A percentile compares a stretch with the other conserved stretches of the same genome.
phyloP scores from a whole-genome alignment of 2,113 vertebrate genomes.

The Entomyzon cyanotis region DNA sequence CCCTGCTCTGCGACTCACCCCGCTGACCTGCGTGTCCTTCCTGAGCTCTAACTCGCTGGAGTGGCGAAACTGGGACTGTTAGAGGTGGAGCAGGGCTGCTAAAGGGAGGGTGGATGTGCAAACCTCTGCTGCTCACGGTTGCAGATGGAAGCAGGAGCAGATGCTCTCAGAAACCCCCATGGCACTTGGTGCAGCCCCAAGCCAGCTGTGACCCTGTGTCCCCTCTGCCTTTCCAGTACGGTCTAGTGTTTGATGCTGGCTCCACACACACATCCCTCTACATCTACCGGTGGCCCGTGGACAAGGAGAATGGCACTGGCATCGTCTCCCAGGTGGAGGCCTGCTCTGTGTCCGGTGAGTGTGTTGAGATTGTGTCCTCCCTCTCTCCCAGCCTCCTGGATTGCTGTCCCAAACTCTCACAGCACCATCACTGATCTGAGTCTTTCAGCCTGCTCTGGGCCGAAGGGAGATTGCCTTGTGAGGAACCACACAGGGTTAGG shows the following conservation, averaged over 20 bases:
- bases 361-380: accelerated
- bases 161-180: accelerated
- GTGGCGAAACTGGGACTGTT: background rate
- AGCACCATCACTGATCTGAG: accelerated
- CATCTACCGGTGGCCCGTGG: constrained; percentile 83
- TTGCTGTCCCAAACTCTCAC: background rate
- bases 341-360: constrained; percentile 79
- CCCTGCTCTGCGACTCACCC: background rate
- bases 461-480: background rate
- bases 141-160: accelerated
- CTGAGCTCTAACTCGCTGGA: background rate
- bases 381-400: background rate
- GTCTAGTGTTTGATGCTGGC: constrained; percentile 89
- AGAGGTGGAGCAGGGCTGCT: background rate
- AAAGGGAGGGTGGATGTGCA: background rate
- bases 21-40: background rate
- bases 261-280: constrained; percentile 88
- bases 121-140: accelerated
- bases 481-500: background rate
- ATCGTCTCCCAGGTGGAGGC: constrained; percentile 83
- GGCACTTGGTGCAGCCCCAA: background rate
- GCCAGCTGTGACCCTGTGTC: accelerated
- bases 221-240: constrained; percentile 75
- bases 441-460: background rate
- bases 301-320: constrained; percentile 87